These are phyloP conservation scores for Phaetusa simplex DNA, from an alignment of 2,113 vertebrate genomes.

Conservation along the genomic window DNA sequence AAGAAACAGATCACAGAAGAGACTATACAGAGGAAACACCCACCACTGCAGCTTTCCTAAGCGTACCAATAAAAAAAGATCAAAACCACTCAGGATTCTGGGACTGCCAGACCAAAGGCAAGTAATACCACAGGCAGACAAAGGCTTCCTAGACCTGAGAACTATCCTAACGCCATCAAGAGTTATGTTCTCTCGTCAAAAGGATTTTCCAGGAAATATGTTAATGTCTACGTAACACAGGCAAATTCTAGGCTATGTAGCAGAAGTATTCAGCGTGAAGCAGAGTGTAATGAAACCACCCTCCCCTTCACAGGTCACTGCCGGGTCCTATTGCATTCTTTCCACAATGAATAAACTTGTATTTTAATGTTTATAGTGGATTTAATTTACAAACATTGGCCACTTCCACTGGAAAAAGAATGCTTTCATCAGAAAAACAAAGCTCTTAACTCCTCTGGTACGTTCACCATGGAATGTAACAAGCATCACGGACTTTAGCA, in stretches of 20 bases:
- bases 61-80: not conserved
- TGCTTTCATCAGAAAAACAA: not conserved
- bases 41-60: not conserved
- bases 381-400: conserved; percentile 19
- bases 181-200: not conserved
- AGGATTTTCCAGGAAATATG: not conserved
- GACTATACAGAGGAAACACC: not conserved
- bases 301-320: not conserved
- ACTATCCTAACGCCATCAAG: not conserved
- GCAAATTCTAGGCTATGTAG: not conserved
- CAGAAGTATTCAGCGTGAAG: not conserved
- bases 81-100: not conserved
- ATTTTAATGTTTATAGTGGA: not conserved
- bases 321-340: not conserved
- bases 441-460: not conserved
- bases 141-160: not conserved
- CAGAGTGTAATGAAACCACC: not conserved
- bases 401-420: not conserved
- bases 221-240: not conserved
- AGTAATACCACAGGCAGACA: not conserved
- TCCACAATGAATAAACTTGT: conserved; percentile 1
- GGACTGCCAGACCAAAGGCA: not conserved
- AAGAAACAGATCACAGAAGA: not conserved
- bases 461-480: not conserved
- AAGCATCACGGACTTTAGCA: not conserved